phyloP scores from a whole-genome alignment of 2,113 vertebrate species.

The Bagarius yarrelli region DNA sequence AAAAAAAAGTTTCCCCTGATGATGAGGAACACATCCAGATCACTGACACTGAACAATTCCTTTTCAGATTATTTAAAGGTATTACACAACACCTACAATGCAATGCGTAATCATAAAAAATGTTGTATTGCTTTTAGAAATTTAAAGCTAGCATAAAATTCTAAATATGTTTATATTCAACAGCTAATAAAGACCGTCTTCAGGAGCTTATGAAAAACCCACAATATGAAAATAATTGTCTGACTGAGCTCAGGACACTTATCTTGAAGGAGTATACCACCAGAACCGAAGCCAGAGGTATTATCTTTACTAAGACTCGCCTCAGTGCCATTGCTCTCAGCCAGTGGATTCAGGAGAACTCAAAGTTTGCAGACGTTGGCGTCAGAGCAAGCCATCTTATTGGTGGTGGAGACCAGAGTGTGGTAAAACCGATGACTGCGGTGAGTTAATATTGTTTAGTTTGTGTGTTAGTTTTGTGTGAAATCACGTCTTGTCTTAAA shows the following conservation, averaged over 20 bases:
- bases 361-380: conserved; percentile 84
- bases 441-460: conserved; percentile 65
- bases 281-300: conserved; percentile 76
- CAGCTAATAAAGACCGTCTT: conserved; percentile 79
- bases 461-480: too few species aligned
- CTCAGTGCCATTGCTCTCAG: conserved; percentile 82
- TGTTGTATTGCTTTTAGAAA: neutral
- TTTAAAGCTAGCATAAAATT: neutral
- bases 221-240: conserved; percentile 83
- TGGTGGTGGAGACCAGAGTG: conserved; percentile 86
- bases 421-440: conserved; percentile 89
- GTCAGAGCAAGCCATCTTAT: conserved; percentile 84
- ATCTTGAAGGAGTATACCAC: conserved; percentile 84
- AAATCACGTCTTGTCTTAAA: neutral
- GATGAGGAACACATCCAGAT: conserved; percentile 66
- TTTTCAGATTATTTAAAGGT: conserved; percentile 85
- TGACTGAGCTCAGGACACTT: conserved; percentile 72
- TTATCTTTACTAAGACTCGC: conserved; percentile 93
- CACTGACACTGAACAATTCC: conserved; percentile 82
- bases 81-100: conserved; percentile 46
- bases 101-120: neutral
- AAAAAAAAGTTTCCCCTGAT: conserved; percentile 72
- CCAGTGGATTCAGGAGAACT: conserved; percentile 86
- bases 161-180: conserved; percentile 17
- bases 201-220: conserved; percentile 71